Evolutionary conservation across 35 echinoderm and acorn worm genomes (phyloP), one percentile per base, ranked within the genome.

Genomic region (Apostichopus parvimensis): DNA sequence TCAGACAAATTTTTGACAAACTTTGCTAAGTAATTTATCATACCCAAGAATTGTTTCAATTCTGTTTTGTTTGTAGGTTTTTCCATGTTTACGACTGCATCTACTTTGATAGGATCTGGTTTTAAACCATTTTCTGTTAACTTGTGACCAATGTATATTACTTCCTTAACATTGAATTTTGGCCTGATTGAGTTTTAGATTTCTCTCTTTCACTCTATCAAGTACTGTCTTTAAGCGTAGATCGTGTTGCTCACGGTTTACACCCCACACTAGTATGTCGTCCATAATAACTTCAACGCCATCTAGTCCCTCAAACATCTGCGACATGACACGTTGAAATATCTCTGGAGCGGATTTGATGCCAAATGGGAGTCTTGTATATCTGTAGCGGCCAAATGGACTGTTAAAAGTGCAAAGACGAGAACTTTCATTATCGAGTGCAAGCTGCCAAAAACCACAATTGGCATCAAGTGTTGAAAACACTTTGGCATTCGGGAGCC

Each of bases 271-370:
- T 4, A 94, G 54, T 11, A 94, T 77, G 70, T 94, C 93, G 66
- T 92, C 90, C 24, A 94, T 84, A 15, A 81, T 59, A 73, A 66
- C 55, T 2, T 79, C 54, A 20, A 91, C 34, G 11, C 80, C 64
- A 82, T 94, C 95, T 15, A 96, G 6, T 13, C 86, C 52, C 73
- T 93, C 87, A 77, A 91, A 96, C 53, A 96, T 82, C 55, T 96
- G 91, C 18, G 80, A 77, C 18, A 91, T 77, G 34, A 28, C 14
- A 61, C 22, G 1, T 64, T 83, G 84, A 80, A 89, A 71, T 83
- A 80, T 85, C 56, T 90, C 65, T 15, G 83, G 57, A 12, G 77
- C 85, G 0, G 54, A 68, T 12, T 68, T 90, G 52, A 83, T 81
- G 1, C 94, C 91, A 81, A 95, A 93, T 21, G 91, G 91, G 61